Conservation (phyloP, 2,888 invertebrate species). For the Cantharis nigra region DNA sequence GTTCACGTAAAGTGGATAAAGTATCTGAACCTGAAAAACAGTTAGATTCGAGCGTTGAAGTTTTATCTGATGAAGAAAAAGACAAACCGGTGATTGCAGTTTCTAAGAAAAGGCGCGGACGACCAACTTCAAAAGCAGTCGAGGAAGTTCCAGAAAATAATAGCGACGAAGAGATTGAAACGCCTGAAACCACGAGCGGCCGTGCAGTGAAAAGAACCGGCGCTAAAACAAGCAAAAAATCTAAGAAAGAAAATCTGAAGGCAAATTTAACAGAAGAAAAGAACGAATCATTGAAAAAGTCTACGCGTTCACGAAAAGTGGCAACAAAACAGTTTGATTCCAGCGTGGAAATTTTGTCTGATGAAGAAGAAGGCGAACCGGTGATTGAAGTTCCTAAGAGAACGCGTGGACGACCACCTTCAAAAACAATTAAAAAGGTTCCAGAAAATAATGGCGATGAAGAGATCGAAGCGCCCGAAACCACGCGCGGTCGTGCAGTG, state of each 20-base stretch:
- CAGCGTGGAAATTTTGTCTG: background rate
- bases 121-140: background rate
- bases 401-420: background rate
- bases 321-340: background rate
- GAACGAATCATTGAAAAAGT: background rate
- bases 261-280: background rate
- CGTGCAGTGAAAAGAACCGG: background rate
- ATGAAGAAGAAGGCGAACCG: background rate
- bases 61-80: background rate
- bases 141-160: background rate
- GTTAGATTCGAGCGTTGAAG: background rate
- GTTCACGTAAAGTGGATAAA: background rate
- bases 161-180: background rate
- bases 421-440: background rate
- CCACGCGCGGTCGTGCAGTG: background rate
- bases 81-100: background rate
- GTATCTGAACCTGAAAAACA: background rate
- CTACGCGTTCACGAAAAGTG: background rate
- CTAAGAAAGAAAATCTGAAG: background rate
- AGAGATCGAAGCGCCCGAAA: background rate
- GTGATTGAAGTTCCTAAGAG: background rate
- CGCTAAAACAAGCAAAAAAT: background rate
- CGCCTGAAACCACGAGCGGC: background rate
- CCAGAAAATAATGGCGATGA: background rate
- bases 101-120: background rate